Base-by-base conservation (phyloP, 1,140 invertebrate genomes). In the Thaumatotibia leucotreta region DNA sequence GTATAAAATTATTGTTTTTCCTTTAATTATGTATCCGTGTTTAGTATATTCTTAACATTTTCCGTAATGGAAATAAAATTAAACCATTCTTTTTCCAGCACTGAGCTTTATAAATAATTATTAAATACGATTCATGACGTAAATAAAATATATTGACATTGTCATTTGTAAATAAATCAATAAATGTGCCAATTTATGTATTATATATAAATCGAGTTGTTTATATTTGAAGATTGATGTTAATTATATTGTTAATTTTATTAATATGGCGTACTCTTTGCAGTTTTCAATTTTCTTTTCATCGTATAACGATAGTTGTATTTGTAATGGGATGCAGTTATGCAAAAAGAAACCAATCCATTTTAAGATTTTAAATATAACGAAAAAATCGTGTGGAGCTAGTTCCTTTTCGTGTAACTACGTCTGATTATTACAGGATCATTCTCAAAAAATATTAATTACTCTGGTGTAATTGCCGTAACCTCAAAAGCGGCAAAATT, bases 171-270 rank as follows among this genome's bases (percentile, higher is more conserved):
- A 58, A 58, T 58, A 58, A 58, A 5, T 58, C 52, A 24, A 31
- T 58, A 58, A 58, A 58, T 58, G 52, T 58, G 52, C 52, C 52
- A 58, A 58, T 58, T 14, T 29, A 29, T 58, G 23, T 58, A 58
- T 14, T 58, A 58, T 17, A n/a, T n/a, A 58, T 27, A 31, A 27
- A 54, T 52, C 17, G 22, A 54, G 22, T 58, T 58, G 52, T 58
- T 58, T 58, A 58, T 58, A 58, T 27, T 20, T 58, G 24, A 52
- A 27, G 8, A 58, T 58, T 58, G 52, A 58, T 58, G 52, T 58
- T 58, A 20, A 58, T 58, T 58, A 31, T 58, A 14, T 31, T 29
- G 11, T 10, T 58, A n/a, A 14, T 29, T 58, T 58, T 58, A 29
- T 58, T 14, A 17, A 17, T 6, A 58, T 27, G 24, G 24, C n/a